Evolutionary conservation across 2,113 vertebrate species (phyloP).

Genomic region (Anguilla rostrata): DNA sequence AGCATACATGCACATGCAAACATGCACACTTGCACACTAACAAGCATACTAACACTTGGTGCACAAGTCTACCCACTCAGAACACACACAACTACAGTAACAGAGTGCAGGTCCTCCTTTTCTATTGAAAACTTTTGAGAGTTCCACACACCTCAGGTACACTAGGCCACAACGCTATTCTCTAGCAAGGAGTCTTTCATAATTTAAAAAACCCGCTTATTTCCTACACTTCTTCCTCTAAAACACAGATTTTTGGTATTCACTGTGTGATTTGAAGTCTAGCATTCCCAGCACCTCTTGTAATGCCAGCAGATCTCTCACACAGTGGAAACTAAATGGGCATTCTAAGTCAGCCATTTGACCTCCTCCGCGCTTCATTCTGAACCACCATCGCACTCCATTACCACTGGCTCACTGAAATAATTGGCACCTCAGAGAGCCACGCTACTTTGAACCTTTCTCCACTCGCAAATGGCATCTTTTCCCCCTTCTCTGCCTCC

Average conservation of each 20-base stretch:
- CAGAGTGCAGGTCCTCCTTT: neutral
- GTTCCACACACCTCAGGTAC: no score
- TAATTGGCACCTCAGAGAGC: neutral
- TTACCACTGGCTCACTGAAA: neutral
- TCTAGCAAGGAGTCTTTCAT: no score
- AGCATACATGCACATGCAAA: slow-evolving; percentile 18
- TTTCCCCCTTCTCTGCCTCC: neutral
- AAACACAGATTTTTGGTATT: neutral
- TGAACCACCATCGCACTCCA: neutral
- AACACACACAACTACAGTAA: neutral
- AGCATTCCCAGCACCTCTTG: neutral
- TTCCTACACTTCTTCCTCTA: neutral
- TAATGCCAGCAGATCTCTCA: neutral
- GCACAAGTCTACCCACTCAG: neutral
- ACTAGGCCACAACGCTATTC: no score
- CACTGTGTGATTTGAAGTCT: neutral
- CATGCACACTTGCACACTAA: slow-evolving; percentile 14
- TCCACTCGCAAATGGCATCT: neutral
- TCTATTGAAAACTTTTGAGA: neutral
- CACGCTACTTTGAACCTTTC: no score
- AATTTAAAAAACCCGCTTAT: neutral
- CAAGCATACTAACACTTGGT: neutral
- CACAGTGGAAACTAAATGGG: neutral
- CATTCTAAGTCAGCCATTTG: neutral
- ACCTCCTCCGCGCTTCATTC: neutral